phyloP scores from a whole-genome alignment of 1,140 invertebrate species.

The Eurosta solidaginis region DNA sequence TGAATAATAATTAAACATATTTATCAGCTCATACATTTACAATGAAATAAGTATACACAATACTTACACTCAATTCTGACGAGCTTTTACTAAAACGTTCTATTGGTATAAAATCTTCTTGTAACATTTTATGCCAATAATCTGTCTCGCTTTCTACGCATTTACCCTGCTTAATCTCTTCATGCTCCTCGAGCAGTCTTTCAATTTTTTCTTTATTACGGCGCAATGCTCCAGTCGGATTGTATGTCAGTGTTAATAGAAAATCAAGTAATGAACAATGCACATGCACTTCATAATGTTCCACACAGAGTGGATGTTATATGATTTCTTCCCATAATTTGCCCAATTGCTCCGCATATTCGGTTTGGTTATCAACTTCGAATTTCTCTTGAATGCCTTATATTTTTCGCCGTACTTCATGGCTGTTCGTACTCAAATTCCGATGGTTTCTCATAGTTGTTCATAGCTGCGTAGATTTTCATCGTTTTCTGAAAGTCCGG shows the following conservation, averaged over 20 bases:
- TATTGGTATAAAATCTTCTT: slow-evolving; percentile 40
- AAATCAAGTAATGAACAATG: slow-evolving; percentile 52
- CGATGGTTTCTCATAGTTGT: slow-evolving; percentile 40
- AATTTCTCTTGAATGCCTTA: slow-evolving; percentile 48
- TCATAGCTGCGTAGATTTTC: slow-evolving; percentile 35
- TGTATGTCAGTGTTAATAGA: slow-evolving; percentile 41
- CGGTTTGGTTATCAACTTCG: slow-evolving; percentile 39
- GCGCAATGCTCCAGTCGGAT: slow-evolving; percentile 46
- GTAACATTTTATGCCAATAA: slow-evolving; percentile 37
- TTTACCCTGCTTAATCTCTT: background rate
- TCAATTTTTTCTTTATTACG: slow-evolving; percentile 36
- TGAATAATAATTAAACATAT: background rate
- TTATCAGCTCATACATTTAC: background rate
- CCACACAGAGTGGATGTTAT: slow-evolving; percentile 35
- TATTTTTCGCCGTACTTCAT: slow-evolving; percentile 42
- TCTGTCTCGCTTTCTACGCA: slow-evolving; percentile 5
- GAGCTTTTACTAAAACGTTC: background rate
- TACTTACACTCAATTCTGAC: slow-evolving; percentile 38
- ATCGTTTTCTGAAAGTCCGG: slow-evolving; percentile 34
- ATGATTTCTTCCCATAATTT: slow-evolving; percentile 39
- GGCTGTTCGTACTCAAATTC: slow-evolving; percentile 39
- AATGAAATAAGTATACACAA: background rate
- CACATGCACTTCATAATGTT: slow-evolving; percentile 41
- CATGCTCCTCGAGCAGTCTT: background rate
- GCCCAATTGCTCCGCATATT: slow-evolving; percentile 39